Evolutionary conservation across 1,140 invertebrate genomes (phyloP), one percentile per base, ranked within the genome.

Genomic region (Nylanderia fulva): DNA sequence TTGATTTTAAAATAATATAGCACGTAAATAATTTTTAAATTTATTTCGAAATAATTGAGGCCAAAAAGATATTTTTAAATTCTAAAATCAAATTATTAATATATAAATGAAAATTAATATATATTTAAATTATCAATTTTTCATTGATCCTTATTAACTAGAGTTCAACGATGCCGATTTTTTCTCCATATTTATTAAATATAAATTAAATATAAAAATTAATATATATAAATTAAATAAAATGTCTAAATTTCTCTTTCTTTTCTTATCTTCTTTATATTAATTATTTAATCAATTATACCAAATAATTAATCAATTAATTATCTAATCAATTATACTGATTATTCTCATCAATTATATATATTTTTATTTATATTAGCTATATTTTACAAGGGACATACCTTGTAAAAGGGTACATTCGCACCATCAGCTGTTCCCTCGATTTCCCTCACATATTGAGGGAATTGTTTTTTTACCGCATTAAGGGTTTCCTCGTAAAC

Each of bases 371-470:
- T 54, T 15, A 0, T 29, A 52, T n/a, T 4, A 39, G n/a, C 33
- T 36, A 13, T 9, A 45, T 63, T n/a, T 45, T 13, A 27, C 29
- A 60, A 60, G 13, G 13, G 71, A 48, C 33, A 85, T 94, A 97
- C 97, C 95, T 97, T 97, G 88, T 98, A 94, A 92, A 98, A 98
- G 1, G 98, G 97, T 9, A 98, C 96, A 85, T 96, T 95, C 11
- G 98, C 96, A 2, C 98, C 98, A 91, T 98, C 97, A 18, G 98
- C 97, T 3, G 97, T 96, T 45, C 98, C 98, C 93, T 98, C 95
- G n/a, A 98, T 94, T 93, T 98, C 98, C 45, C 96, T 95, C 0
- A 98, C 94, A 90, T 98, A 98, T 79, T 98, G 97, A 0, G 98
- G 98, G 94, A 96, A 98, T 85, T 96, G 96, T 60, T 96, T 91